Evolutionary conservation across 2,113 vertebrate genomes (phyloP), one percentile per base, ranked within the genome.

Genomic region (Alouatta palliata): DNA sequence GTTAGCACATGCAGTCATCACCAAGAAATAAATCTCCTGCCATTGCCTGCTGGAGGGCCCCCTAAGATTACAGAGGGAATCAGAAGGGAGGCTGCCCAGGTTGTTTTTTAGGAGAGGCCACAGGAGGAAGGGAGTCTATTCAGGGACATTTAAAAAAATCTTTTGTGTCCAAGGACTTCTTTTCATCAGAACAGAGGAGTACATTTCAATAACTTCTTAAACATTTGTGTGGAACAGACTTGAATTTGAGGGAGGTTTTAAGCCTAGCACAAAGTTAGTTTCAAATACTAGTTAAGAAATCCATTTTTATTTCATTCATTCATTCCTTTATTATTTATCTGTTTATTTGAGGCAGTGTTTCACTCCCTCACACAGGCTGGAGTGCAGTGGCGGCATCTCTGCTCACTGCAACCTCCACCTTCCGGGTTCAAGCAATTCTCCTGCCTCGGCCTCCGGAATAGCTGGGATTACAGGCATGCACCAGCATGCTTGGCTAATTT

Each of bases 231-330:
- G 75, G 91, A 61, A 52, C 73, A 56, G 25, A 45, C 54, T 68
- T 88, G 86, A 68, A 37, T 73, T 16, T 71, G 73, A 79, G 70
- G 82, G 88, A 95, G 90, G 95, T 92, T 98, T 97, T 97, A 98
- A 98, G 97, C 98, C 98, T 98, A 98, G 95, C 97, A 89, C 97
- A 95, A 97, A 95, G 87, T 81, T 98, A 97, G 89, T 97, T 98
- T 97, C 96, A 91, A 79, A 81, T 91, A 96, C 87, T 98, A 98
- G 98, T 91, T 97, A 97, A 97, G 40, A 23, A 97, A 92, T 93
- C 68, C 98, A n/a, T 96, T 98, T 97, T 97, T 95, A 27, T 95
- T 95, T 77, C 43, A 87, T 95, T 70, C 94, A 45, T 87, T 91
- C 96, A 0, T 61, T 11, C 47, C 9, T 49, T 61, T 30, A 6